Evolutionary conservation across 2,113 vertebrate species (phyloP).

Genomic region (Gorsachius goisagi): DNA sequence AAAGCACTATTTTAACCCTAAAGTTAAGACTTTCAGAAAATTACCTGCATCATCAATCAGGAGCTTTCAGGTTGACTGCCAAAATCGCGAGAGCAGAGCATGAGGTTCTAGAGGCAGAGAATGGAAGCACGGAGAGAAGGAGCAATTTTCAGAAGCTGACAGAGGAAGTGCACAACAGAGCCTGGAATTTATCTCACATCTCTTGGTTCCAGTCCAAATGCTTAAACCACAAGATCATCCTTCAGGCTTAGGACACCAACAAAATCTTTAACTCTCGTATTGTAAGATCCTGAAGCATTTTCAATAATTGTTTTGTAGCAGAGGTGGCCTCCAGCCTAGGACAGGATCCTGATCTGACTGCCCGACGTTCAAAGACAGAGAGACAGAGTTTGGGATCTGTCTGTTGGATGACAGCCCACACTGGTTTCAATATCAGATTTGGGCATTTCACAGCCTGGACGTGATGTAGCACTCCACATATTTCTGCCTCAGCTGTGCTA

Average conservation of each 20-base stretch:
- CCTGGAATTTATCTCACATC: conserved; percentile 43
- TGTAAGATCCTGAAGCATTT: background rate
- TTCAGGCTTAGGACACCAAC: background rate
- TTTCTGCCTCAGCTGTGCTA: background rate
- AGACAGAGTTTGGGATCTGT: background rate
- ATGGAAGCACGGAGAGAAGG: background rate
- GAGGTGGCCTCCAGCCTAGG: background rate
- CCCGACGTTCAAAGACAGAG: background rate
- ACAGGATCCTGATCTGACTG: background rate
- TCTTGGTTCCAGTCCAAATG: conserved; percentile 32
- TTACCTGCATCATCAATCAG: background rate
- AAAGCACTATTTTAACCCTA: background rate
- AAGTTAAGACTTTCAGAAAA: background rate
- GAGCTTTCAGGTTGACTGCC: background rate
- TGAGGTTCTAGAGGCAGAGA: background rate
- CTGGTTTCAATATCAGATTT: background rate
- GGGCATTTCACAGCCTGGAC: background rate
- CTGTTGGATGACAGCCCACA: background rate
- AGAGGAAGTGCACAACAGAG: conserved; percentile 15
- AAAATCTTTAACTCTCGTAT: background rate
- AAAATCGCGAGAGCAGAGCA: background rate
- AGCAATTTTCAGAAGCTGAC: background rate
- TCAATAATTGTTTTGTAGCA: background rate
- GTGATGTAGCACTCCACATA: background rate
- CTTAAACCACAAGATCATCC: conserved; percentile 20